Percentiles rank a stretch among this genome's conserved stretches.
phyloP scores from a whole-genome alignment of 2,797 vertebrate genomes.

The Limosa lapponica region DNA sequence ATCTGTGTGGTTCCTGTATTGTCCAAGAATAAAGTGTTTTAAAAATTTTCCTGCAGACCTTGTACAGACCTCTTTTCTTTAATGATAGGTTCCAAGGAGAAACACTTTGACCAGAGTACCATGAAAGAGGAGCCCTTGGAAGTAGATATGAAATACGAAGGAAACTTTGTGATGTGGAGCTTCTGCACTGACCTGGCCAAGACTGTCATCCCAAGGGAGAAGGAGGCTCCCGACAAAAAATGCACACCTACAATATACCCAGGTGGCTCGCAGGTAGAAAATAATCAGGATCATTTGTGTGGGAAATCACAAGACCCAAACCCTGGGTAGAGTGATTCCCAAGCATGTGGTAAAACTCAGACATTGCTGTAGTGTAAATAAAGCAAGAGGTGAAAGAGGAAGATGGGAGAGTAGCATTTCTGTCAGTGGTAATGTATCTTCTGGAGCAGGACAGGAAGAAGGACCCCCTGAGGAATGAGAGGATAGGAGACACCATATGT shows the following conservation, averaged over 20 bases:
- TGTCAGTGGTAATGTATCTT: background rate
- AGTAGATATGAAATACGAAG: background rate
- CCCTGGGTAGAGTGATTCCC: background rate
- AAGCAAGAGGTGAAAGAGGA: background rate
- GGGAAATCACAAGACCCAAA: background rate
- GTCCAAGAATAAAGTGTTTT: background rate
- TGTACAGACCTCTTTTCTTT: background rate
- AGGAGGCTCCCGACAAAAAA: background rate
- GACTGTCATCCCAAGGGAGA: background rate
- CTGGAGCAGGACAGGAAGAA: background rate
- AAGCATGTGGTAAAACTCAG: background rate
- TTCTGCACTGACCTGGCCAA: background rate
- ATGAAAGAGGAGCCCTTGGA: background rate
- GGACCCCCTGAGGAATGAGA: background rate
- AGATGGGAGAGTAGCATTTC: background rate
- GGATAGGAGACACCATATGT: background rate
- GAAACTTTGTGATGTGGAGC: background rate
- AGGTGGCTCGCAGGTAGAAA: background rate
- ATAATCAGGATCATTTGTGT: fast-evolving
- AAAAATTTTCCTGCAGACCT: background rate
- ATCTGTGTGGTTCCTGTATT: background rate
- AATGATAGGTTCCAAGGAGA: background rate
- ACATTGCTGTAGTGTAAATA: background rate
- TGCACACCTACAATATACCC: fast-evolving
- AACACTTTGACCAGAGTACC: background rate